These are phyloP conservation scores for Aeoliscus strigatus DNA, from an alignment of 2,797 vertebrate genomes.

Conservation along the genomic window DNA sequence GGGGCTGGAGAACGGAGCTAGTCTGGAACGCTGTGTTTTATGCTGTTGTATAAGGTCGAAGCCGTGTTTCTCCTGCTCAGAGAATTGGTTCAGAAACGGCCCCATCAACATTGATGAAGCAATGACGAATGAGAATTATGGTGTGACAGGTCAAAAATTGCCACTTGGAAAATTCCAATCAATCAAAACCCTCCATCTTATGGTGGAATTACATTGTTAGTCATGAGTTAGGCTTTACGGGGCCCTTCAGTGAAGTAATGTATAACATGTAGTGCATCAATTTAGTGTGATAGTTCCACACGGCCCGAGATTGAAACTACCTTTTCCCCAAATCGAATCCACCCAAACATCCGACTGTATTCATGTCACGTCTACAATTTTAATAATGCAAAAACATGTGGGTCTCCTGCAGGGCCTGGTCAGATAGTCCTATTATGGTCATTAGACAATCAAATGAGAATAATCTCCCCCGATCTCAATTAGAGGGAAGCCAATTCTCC, in stretches of 20 bases:
- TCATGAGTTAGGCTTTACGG: constrained; percentile 1
- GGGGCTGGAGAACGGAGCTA: constrained; percentile 17
- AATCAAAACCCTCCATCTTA: constrained; percentile 39
- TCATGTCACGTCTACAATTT: constrained; percentile 33
- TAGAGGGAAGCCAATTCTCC: constrained; percentile 61
- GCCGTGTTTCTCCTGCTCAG: constrained; percentile 36
- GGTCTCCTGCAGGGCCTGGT: constrained; percentile 50
- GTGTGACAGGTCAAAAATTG: constrained; percentile 61
- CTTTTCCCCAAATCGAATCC: too few species aligned
- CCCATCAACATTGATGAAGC: constrained; percentile 62
- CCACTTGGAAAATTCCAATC: constrained; percentile 47
- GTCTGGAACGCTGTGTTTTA: constrained; percentile 36
- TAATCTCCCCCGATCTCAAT: constrained; percentile 71
- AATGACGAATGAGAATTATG: constrained; percentile 55
- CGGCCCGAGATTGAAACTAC: too few species aligned
- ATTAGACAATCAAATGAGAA: constrained; percentile 73
- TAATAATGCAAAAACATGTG: constrained; percentile 49
- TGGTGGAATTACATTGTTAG: constrained; percentile 13
- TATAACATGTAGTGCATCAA: too few species aligned
- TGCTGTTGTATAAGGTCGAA: constrained; percentile 55
- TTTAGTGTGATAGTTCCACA: too few species aligned
- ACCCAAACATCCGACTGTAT: too few species aligned
- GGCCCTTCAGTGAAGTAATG: not conserved
- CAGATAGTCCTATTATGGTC: constrained; percentile 57
- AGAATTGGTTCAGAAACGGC: constrained; percentile 48